Evolutionary conservation across 2,888 invertebrate genomes (phyloP), one percentile per base, ranked within the genome.

Genomic region (Smittia aterrima): DNA sequence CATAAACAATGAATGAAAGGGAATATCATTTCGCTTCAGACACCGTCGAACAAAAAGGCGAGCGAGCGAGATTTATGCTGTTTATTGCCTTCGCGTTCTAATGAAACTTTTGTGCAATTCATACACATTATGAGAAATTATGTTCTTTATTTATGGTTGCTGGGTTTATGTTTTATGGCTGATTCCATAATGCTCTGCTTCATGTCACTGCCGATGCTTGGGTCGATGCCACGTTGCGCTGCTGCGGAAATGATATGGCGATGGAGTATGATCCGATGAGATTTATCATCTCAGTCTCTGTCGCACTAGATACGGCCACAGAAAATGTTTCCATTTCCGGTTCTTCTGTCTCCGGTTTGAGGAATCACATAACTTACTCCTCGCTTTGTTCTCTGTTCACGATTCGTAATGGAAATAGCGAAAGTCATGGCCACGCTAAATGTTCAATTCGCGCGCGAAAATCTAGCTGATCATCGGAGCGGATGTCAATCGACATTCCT

Each of bases 401-500:
- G 4, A 58, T 6, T 58, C 58, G 3, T 22, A 4, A 11, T 47
- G 13, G 9, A n/a, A 22, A 22, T 22, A 18, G 11, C n/a, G 47
- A 22, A 13, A 22, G 22, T 58, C 47, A 47, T 58, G 4, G 58
- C n/a, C n/a, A n/a, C n/a, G n/a, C n/a, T n/a, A n/a, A n/a, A n/a
- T n/a, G n/a, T n/a, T 22, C 9, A 18, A 58, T 22, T 58, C 22
- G 58, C 58, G 58, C 58, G 58, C 58, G 58, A 58, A 47, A 47
- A 47, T 11, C 47, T 66, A 20, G 32, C 38, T 7, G 11, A 38
- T 16, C 68, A 70, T 47, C 68, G 40, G 24, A 47, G 47, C 68
- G 68, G 68, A 70, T 70, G 68, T 70, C 68, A 41, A 70, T 70
- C 68, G 47, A 27, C 68, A 70, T 70, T 70, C 68, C 53, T 1